These are phyloP conservation scores for Bombus pyrosoma DNA, from an alignment of 1,140 invertebrate species.

Conservation along the genomic window DNA sequence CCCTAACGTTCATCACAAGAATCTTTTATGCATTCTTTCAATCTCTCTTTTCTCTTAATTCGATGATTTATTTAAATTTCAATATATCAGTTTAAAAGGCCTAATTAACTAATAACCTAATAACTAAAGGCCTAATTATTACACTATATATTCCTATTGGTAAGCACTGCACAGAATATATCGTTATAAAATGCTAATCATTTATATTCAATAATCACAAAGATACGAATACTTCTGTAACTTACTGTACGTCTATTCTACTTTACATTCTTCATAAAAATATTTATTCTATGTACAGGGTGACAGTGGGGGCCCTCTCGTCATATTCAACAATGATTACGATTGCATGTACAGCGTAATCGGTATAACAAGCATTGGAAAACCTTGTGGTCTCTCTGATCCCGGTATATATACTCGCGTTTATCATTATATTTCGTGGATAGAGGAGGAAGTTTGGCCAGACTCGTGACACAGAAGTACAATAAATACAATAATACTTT, in stretches of 20 bases:
- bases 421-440: constrained; percentile 83
- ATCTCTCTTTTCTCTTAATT: background rate
- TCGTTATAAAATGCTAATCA: no score
- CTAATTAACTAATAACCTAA: no score
- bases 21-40: background rate
- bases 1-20: background rate
- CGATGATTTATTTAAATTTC: no score
- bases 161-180: no score
- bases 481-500: constrained; percentile 9
- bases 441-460: constrained; percentile 79
- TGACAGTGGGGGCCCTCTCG: constrained; percentile 83
- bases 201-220: background rate
- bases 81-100: no score
- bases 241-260: background rate
- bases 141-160: no score
- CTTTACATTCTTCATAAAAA: background rate
- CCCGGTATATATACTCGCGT: constrained; percentile 85
- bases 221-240: background rate
- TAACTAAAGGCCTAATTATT: no score
- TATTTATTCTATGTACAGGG: constrained; percentile 72
- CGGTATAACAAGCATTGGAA: constrained; percentile 83
- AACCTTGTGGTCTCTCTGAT: constrained; percentile 75
- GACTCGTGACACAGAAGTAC: background rate
- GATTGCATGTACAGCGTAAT: constrained; percentile 82
- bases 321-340: constrained; percentile 65